These are phyloP conservation scores for Loris lydekkerianus DNA, from an alignment of 2,797 vertebrate species.

Conservation along the genomic window DNA sequence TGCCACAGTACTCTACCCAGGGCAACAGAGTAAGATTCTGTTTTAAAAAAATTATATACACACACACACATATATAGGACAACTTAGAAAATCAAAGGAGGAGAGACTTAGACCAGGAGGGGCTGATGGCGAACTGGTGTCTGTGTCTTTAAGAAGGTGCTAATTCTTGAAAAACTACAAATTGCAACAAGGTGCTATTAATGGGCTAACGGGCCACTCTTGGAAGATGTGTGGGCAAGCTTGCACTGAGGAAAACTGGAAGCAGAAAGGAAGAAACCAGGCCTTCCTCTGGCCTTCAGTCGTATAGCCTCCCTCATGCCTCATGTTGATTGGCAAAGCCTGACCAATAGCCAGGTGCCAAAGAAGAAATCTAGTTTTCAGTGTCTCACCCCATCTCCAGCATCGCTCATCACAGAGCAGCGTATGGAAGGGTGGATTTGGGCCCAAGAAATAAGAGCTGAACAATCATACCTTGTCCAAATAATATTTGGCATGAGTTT, in stretches of 20 bases:
- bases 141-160: background rate
- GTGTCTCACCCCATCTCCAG: background rate
- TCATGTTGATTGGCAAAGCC: background rate
- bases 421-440: background rate
- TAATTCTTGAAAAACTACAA: background rate
- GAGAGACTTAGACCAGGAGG: background rate
- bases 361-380: background rate
- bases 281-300: background rate
- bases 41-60: no score
- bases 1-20: no score
- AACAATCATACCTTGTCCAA: background rate
- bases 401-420: no score
- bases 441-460: background rate
- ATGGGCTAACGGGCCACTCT: background rate
- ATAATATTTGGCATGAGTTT: conserved; percentile 12
- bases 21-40: no score
- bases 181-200: background rate
- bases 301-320: background rate
- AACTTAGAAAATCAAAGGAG: background rate
- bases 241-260: background rate
- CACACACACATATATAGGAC: no score
- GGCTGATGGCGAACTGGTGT: background rate
- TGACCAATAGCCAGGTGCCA: background rate
- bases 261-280: background rate
- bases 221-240: background rate